A percentile compares a stretch with the other conserved stretches of the same genome.
Conservation (phyloP, 2,888 invertebrate genomes). For the Nesidiocoris tenuis region DNA sequence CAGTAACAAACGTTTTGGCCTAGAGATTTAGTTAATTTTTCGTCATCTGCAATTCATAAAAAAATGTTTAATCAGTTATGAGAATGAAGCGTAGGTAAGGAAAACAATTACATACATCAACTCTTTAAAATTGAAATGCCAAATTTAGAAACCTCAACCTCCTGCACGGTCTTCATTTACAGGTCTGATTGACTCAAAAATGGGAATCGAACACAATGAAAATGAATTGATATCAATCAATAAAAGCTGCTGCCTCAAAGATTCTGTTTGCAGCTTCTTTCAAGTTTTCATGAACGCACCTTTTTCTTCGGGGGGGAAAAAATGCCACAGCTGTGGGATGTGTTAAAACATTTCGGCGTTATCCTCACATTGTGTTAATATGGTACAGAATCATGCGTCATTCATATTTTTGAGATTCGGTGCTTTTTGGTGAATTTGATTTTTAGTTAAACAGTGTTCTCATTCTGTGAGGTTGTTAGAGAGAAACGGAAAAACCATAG, state of each 20-base stretch:
- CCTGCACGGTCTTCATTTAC: no score
- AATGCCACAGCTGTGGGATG: slow-evolving; percentile 43
- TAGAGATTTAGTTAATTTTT: no score
- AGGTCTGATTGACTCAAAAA: no score
- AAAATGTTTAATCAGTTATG: no score
- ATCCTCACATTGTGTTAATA: slow-evolving; percentile 34
- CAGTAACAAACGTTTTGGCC: no score
- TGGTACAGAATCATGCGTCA: slow-evolving; percentile 35
- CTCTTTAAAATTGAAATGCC: no score
- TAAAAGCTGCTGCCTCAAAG: not conserved
- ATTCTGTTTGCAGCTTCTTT: slow-evolving; percentile 1
- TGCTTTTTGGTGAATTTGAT: slow-evolving; percentile 26
- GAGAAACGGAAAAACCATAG: not conserved
- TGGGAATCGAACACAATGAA: no score
- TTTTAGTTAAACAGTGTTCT: slow-evolving; percentile 32
- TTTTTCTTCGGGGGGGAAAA: not conserved
- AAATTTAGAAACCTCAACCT: no score
- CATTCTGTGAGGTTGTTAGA: slow-evolving; percentile 25
- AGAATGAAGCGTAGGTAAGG: no score
- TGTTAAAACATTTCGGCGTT: slow-evolving; percentile 31
- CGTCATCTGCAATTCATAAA: no score
- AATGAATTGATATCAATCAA: not conserved
- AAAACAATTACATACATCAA: no score
- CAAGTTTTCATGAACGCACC: slow-evolving; percentile 18
- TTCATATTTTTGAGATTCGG: slow-evolving; percentile 21